Base-by-base conservation (phyloP, 1,140 invertebrate genomes). In the Nomia melanderi region DNA sequence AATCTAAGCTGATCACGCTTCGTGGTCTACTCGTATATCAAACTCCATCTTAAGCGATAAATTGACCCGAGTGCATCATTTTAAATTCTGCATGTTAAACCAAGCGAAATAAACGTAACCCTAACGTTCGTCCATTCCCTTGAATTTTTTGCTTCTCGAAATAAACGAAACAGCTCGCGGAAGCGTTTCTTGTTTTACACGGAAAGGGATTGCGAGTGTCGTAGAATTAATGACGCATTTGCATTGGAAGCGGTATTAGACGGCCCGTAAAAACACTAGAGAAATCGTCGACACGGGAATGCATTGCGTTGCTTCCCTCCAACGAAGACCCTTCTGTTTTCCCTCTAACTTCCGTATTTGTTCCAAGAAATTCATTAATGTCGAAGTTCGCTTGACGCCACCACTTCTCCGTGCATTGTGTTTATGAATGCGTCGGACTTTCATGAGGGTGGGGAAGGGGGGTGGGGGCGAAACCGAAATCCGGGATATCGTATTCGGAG, bases 171-270 rank as follows among this genome's bases (percentile, higher is more conserved):
- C 3, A 5, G 9, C 14, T 27, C 14, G 23, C 23, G 27, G 25
- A 33, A 69, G 31, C 25, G 1, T 17, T 25, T 20, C 20, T n/a
- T 20, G 29, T 33, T 47, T 23, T 14, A 50, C 14, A 20, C 11
- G 29, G 33, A 27, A 12, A n/a, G 33, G 31, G 29, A 36, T 62
- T 33, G 5, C 56, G n/a, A 7, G 29, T 31, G 20, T 29, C 29
- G 54, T 33, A 47, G 56, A 62, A 71, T 62, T 62, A 71, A 62
- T 62, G 69, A 57, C 29, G 56, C 69, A 62, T 71, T 71, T 71
- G 59, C 29, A 62, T 71, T n/a, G 27, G 27, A 14, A 60, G 69
- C 39, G 56, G 69, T 62, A 47, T 33, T 27, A 29, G 69, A 56
- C 36, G 69, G n/a, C 62, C 39, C 56, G 56, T 31, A 25, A 23